phyloP scores from a whole-genome alignment of 2,113 vertebrate genomes.

The Bufo gargarizans region DNA sequence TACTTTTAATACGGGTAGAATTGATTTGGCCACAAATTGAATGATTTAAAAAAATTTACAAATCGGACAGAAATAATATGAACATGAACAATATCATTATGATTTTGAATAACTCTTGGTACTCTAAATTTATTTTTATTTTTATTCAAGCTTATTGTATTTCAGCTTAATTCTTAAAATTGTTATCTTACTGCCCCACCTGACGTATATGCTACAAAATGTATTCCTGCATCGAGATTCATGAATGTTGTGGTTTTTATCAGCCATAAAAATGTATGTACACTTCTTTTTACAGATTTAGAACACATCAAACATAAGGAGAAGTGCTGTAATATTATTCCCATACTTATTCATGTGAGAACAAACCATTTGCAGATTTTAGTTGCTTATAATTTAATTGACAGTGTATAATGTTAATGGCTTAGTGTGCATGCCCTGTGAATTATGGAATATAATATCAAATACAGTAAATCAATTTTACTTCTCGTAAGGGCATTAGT shows the following conservation, averaged over 20 bases:
- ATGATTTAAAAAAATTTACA: no score
- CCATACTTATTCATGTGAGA: constrained; percentile 29
- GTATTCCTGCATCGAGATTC: not conserved
- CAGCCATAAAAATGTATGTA: not conserved
- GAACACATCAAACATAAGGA: not conserved
- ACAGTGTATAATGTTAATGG: constrained; percentile 45
- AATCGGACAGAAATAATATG: no score
- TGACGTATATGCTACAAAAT: no score
- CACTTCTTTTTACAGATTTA: not conserved
- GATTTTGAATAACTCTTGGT: no score
- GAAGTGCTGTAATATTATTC: not conserved
- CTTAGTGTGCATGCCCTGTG: constrained; percentile 28
- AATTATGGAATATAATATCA: constrained; percentile 36
- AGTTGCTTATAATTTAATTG: constrained; percentile 33
- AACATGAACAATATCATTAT: no score
- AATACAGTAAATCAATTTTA: constrained; percentile 44
- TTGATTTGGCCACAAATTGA: no score
- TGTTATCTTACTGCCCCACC: no score
- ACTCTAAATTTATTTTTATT: no score
- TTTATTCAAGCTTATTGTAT: no score
- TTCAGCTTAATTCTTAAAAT: no score
- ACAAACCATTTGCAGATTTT: constrained; percentile 17
- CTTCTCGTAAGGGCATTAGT: constrained; percentile 43
- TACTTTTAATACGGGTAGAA: no score
- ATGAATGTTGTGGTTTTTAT: not conserved